Percentiles rank a stretch among this genome's conserved stretches.
These are phyloP conservation scores for Platygyra sinensis DNA, from an alignment of 64 coral and sea anemone species.

Conservation along the genomic window DNA sequence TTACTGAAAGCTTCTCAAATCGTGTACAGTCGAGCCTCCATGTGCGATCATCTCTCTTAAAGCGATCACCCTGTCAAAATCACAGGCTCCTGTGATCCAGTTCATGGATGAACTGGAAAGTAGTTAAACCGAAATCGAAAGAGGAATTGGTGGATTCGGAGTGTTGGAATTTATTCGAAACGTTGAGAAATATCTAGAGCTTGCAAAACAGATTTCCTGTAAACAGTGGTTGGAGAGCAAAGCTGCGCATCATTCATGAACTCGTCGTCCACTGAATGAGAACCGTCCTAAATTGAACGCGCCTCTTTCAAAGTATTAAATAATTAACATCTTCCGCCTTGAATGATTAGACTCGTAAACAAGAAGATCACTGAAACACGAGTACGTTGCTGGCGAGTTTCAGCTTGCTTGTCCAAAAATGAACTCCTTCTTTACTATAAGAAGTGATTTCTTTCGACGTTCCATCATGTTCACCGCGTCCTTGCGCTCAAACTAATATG, in stretches of 20 bases:
- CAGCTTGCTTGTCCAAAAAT: slow-evolving; percentile 8
- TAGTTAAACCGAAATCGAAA: slow-evolving; percentile 15
- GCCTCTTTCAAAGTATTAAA: neutral
- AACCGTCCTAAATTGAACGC: neutral
- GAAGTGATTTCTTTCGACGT: too few species aligned
- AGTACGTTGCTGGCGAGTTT: slow-evolving; percentile 4
- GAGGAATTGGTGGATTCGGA: slow-evolving; percentile 23
- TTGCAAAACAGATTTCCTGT: neutral
- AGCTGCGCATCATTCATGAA: slow-evolving; percentile 31
- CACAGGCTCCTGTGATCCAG: slow-evolving; percentile 21
- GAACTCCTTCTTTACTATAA: too few species aligned
- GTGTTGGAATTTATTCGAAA: slow-evolving; percentile 18
- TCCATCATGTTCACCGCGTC: too few species aligned
- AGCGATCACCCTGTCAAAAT: slow-evolving; percentile 21
- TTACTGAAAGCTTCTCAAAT: slow-evolving; percentile 18
- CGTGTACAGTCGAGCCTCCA: neutral
- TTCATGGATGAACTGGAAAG: neutral
- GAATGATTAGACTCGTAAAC: neutral
- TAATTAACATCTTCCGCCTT: slow-evolving; percentile 7
- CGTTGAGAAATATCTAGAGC: slow-evolving; percentile 6
- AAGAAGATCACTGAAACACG: neutral
- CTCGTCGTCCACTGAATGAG: slow-evolving; percentile 10
- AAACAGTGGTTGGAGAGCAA: slow-evolving; percentile 16
- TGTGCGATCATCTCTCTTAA: neutral
- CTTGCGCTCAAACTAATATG: too few species aligned